These are phyloP conservation scores for Ctenomys sociabilis DNA, from an alignment of 2,113 vertebrate species.

Conservation along the genomic window DNA sequence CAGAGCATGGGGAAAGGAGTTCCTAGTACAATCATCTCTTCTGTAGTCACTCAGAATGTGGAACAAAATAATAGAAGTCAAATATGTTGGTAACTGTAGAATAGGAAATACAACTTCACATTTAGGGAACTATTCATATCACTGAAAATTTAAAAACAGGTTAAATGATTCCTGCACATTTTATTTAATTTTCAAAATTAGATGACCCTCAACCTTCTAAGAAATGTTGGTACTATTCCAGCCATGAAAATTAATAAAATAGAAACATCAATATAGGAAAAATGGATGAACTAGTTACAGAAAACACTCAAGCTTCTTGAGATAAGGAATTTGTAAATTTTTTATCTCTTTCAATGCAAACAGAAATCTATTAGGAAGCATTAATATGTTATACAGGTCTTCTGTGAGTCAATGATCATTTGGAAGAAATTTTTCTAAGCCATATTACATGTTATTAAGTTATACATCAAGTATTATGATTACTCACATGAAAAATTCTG, in stretches of 20 bases:
- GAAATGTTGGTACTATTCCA: not conserved
- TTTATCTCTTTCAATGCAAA: not conserved
- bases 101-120: not conserved
- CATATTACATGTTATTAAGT: not conserved
- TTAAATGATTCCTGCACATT: not conserved
- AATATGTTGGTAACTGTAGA: not conserved
- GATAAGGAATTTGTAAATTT: not conserved
- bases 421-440: not conserved
- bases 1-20: not conserved
- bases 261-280: not conserved
- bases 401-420: not conserved
- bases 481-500: constrained; percentile 53
- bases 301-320: not conserved
- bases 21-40: not conserved
- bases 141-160: not conserved
- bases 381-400: not conserved
- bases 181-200: not conserved
- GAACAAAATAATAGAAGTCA: not conserved
- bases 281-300: accelerated
- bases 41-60: not conserved
- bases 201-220: not conserved
- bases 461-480: not conserved
- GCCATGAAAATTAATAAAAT: not conserved
- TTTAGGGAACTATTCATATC: not conserved
- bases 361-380: not conserved